phyloP scores from a whole-genome alignment of 1,140 invertebrate species.

The Pentalonia nigronervosa region DNA sequence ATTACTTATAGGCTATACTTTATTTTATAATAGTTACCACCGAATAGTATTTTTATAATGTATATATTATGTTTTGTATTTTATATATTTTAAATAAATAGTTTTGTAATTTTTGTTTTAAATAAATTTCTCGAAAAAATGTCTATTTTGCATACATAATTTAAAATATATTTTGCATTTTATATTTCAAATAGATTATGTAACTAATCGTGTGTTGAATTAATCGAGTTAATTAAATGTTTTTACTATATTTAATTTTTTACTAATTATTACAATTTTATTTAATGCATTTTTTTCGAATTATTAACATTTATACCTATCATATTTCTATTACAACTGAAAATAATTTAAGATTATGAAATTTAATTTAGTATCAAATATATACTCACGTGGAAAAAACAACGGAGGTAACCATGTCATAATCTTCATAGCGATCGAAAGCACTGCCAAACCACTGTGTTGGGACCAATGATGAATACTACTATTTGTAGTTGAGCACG shows the following conservation, averaged over 20 bases:
- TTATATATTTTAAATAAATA: neutral
- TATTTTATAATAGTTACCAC: too few species aligned
- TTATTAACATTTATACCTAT: neutral
- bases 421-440: neutral
- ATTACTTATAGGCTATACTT: too few species aligned
- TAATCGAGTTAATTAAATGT: too few species aligned
- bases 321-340: neutral
- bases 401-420: neutral
- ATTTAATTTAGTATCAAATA: neutral
- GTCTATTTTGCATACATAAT: too few species aligned
- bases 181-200: neutral
- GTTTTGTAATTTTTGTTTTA: neutral
- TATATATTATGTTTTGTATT: neutral
- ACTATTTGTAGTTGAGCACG: neutral
- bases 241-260: too few species aligned
- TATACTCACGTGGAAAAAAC: slow-evolving; percentile 30
- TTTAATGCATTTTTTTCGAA: neutral
- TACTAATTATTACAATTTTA: neutral
- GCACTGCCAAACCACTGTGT: neutral
- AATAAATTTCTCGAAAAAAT: neutral
- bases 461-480: neutral
- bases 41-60: too few species aligned
- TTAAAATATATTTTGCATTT: neutral
- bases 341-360: neutral
- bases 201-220: neutral